These are phyloP conservation scores for Triops cancriformis DNA, from an alignment of 1,140 invertebrate species.

Conservation along the genomic window DNA sequence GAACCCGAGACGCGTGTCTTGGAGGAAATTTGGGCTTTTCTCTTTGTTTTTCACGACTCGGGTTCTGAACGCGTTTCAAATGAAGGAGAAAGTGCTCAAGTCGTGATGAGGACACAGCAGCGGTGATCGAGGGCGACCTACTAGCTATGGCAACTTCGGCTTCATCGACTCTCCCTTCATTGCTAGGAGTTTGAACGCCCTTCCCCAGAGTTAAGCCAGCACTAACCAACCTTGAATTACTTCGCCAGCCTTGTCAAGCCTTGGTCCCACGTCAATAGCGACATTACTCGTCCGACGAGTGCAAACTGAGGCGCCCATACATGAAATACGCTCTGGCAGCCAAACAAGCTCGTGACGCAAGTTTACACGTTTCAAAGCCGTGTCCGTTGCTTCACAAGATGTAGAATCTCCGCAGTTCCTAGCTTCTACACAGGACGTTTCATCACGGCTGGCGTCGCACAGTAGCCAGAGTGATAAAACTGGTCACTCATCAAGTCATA, in stretches of 20 bases:
- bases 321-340: background rate
- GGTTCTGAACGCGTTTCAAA: background rate
- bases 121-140: conserved; percentile 8
- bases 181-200: background rate
- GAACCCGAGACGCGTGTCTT: no score
- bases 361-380: background rate
- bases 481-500: background rate
- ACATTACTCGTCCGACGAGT: background rate
- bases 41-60: background rate
- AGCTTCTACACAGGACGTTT: no score
- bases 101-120: conserved; percentile 1
- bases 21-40: background rate
- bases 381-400: no score
- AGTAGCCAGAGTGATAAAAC: background rate
- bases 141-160: background rate
- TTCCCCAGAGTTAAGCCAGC: background rate
- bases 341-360: background rate
- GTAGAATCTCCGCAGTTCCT: no score
- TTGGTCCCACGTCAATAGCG: no score
- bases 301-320: background rate
- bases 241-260: no score
- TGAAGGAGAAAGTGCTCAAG: background rate
- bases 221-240: no score
- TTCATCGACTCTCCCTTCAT: background rate
- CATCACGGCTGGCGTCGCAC: background rate